phyloP scores from a whole-genome alignment of 92 coral and sea anemone species.

The Galaxea fascicularis region DNA sequence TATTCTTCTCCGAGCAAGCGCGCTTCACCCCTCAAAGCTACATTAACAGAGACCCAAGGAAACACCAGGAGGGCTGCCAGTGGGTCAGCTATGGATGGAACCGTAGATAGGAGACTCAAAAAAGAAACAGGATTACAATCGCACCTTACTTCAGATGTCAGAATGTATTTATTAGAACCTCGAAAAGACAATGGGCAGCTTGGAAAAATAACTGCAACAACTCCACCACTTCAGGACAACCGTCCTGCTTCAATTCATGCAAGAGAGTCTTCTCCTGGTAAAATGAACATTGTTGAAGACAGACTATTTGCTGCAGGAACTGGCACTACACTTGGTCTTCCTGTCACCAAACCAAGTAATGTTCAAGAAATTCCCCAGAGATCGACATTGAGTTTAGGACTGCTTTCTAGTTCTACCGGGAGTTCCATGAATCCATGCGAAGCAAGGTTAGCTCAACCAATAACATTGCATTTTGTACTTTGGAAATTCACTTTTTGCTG shows the following conservation, averaged over 20 bases:
- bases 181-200: not conserved
- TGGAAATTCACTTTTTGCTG: too few relatives aligned
- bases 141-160: not conserved
- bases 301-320: not conserved
- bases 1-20: not conserved
- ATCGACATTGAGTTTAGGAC: not conserved
- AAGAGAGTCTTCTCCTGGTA: not conserved
- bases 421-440: not conserved
- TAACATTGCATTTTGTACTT: too few relatives aligned
- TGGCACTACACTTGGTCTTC: not conserved
- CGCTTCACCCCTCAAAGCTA: conserved; percentile 1
- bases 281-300: not conserved
- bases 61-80: conserved; percentile 8
- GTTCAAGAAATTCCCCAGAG: conserved; percentile 5
- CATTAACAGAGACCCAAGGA: conserved; percentile 18
- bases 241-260: not conserved
- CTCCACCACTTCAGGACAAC: not conserved
- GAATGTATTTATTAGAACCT: not conserved
- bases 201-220: not conserved
- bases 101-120: not conserved
- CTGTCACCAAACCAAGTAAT: not conserved
- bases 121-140: not conserved
- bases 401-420: not conserved
- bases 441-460: conserved; percentile 8
- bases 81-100: not conserved